Evolutionary conservation across 2,888 invertebrate genomes (phyloP).

Genomic region (Eristalis tenax): DNA sequence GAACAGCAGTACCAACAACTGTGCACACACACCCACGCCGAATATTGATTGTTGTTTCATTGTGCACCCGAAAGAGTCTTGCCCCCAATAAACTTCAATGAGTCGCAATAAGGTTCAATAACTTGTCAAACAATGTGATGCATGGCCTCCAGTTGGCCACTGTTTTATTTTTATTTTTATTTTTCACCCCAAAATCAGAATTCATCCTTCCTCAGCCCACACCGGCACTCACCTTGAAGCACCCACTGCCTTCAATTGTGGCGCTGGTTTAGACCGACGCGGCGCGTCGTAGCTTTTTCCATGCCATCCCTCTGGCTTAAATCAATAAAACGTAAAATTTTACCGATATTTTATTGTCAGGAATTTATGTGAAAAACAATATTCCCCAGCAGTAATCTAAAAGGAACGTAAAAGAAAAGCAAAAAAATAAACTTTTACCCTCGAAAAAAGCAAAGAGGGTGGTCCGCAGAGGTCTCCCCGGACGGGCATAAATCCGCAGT

Average conservation of each 20-base stretch:
- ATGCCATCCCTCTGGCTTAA: constrained; percentile 11
- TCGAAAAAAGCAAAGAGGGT: background rate
- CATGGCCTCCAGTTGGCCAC: constrained; percentile 14
- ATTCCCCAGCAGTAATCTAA: constrained; percentile 17
- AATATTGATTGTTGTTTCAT: background rate
- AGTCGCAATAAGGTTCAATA: constrained; percentile 25
- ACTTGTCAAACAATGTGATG: constrained; percentile 40
- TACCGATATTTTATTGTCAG: constrained; percentile 44
- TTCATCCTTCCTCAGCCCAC: background rate
- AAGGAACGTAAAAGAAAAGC: background rate
- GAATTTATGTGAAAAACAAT: constrained; percentile 28
- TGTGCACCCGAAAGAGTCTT: background rate
- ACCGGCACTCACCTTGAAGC: background rate
- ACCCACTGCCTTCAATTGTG: too few species aligned
- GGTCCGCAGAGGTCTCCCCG: background rate
- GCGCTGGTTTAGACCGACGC: too few species aligned
- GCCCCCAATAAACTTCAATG: constrained; percentile 19
- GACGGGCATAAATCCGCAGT: constrained; percentile 50
- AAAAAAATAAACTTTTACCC: background rate
- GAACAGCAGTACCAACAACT: background rate
- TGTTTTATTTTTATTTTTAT: constrained; percentile 2
- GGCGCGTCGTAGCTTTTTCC: background rate
- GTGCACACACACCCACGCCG: background rate
- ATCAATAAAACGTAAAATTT: constrained; percentile 51
- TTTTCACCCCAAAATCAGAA: constrained; percentile 11